phyloP scores from a whole-genome alignment of 2,797 vertebrate genomes.

The Tolypeutes matacus region DNA sequence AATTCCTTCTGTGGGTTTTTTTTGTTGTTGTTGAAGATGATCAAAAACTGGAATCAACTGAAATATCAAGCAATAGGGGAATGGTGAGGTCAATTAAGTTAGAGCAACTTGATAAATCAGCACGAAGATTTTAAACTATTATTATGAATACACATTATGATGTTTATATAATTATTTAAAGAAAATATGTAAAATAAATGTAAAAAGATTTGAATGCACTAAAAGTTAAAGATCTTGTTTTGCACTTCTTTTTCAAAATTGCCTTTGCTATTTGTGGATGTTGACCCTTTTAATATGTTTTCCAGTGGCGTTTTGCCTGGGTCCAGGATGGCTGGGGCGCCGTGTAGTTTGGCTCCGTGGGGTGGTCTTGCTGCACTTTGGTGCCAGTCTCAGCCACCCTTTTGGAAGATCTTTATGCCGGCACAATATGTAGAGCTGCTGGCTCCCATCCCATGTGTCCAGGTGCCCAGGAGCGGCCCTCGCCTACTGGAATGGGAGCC shows the following conservation, averaged over 20 bases:
- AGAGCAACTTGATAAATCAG: neutral
- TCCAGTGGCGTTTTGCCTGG: rapidly evolving
- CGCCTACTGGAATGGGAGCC: neutral
- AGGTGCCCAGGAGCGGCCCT: neutral
- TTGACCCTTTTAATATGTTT: rapidly evolving
- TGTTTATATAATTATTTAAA: neutral
- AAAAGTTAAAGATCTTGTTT: neutral
- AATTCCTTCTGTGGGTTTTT: neutral
- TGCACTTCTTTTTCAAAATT: neutral
- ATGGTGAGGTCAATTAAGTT: neutral
- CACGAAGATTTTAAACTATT: neutral
- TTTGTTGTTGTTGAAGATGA: neutral
- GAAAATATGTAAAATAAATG: rapidly evolving
- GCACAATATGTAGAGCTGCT: rapidly evolving
- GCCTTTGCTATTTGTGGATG: neutral
- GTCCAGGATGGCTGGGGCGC: rapidly evolving
- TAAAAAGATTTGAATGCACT: no score
- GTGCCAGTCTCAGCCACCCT: rapidly evolving
- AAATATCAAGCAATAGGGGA: neutral
- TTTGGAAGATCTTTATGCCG: neutral
- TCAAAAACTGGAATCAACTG: neutral
- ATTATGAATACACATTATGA: neutral
- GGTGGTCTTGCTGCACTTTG: rapidly evolving
- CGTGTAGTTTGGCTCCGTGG: rapidly evolving
- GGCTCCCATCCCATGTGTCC: rapidly evolving